Evolutionary conservation across 2,113 vertebrate species (phyloP).

Genomic region (Apistogramma diplotaenia): DNA sequence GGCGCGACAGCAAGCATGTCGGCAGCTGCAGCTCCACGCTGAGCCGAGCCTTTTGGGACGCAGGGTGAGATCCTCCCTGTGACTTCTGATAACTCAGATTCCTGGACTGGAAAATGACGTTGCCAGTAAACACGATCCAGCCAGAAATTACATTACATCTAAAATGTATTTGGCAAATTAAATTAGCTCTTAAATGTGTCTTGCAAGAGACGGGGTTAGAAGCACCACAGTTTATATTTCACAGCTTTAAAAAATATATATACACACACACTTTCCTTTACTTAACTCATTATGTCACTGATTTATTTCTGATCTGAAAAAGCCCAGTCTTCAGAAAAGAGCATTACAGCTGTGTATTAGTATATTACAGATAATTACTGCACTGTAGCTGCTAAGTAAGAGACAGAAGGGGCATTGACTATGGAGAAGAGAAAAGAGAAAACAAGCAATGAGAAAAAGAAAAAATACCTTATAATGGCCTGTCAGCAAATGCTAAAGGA

Average conservation of each 20-base stretch:
- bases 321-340: conserved; percentile 16
- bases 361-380: conserved; percentile 43
- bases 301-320: conserved; percentile 17
- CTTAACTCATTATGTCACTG: background rate
- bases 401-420: conserved; percentile 20
- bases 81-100: background rate
- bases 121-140: background rate
- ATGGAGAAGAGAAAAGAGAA: background rate
- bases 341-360: conserved; percentile 32
- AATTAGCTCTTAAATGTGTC: background rate
- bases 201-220: background rate
- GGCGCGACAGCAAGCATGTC: no score
- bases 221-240: background rate
- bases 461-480: conserved; percentile 43
- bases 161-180: background rate
- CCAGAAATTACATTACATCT: background rate
- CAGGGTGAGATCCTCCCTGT: background rate
- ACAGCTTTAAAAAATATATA: background rate
- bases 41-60: background rate
- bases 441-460: conserved; percentile 37
- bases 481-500: conserved; percentile 65
- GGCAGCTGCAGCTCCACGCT: rapidly evolving
- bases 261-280: background rate
- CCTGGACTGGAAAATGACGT: background rate
- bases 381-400: conserved; percentile 40